Base-by-base conservation (phyloP, 2,888 invertebrate genomes). In the Mimumesa dahlbomi region DNA sequence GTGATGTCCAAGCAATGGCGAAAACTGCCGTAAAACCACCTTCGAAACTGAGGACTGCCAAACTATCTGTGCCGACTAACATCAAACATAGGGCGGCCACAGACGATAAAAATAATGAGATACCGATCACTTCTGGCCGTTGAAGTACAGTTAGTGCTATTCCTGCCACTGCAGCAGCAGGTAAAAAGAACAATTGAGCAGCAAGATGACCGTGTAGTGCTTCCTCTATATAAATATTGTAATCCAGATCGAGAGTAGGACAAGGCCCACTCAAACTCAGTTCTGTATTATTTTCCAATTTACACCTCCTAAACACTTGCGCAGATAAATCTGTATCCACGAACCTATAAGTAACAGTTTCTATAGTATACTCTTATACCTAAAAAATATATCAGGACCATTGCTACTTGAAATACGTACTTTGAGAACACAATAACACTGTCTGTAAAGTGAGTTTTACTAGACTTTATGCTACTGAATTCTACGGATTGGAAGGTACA, bases 391-490 rank as follows among this genome's bases (percentile, higher is more conserved):
- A 34, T 22, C 7, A 29, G 21, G 29, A 21, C 43, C 14, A 18
- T 19, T 49, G 11, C n/a, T 22, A 42, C 14, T 13, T 18, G 19
- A 6, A 3, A 48, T 54, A 82, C 88, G 87, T 82, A 94, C 94
- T 92, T 93, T 80, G 92, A 93, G 85, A 93, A 91, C 54, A 92
- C 90, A 67, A 95, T 93, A 2, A 91, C 82, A 42, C 93, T 92
- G 56, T 93, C 92, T 43, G 90, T 90, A 86, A 95, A 95, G 71
- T 90, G 91, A 0, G 94, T 93, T 59, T 92, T 92, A 46, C 94
- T 94, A 11, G 94, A 93, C 87, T 93, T 94, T 42, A 95, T 93
- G 78, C 93, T 94, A 25, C 92, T 91, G 84, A 95, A 94, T 75
- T 93, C 93, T 2, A 93, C 93, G 42, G 93, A 92, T n/a, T 90